A percentile compares a stretch with the other conserved stretches of the same genome.
These are phyloP conservation scores for Plagodis pulveraria DNA, from an alignment of 2,888 invertebrate genomes.

Conservation along the genomic window DNA sequence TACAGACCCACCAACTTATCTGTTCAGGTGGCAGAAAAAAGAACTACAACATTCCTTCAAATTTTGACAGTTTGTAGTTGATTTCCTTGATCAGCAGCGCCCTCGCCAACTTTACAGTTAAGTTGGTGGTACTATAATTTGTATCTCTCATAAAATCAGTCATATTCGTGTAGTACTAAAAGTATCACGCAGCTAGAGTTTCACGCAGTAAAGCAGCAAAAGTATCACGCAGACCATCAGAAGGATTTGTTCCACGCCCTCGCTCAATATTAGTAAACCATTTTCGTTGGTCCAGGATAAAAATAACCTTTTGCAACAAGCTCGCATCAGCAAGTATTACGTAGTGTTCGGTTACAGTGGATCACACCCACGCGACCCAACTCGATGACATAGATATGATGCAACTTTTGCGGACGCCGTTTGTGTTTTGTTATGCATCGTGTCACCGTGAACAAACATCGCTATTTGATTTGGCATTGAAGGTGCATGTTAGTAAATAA, in stretches of 20 bases:
- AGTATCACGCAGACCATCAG: neutral
- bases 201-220: too few species aligned
- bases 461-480: constrained; percentile 4
- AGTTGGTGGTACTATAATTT: too few species aligned
- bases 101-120: too few species aligned
- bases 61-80: too few species aligned
- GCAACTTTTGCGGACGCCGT: constrained; percentile 32
- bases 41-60: too few species aligned
- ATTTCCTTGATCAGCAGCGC: too few species aligned
- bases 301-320: constrained; percentile 14
- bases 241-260: neutral
- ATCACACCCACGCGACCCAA: constrained; percentile 17
- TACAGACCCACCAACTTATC: too few species aligned
- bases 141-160: too few species aligned
- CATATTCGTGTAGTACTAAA: too few species aligned
- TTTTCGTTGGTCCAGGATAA: constrained; percentile 4
- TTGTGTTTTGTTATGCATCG: constrained; percentile 9
- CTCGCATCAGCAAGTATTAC: constrained; percentile 15
- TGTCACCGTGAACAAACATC: constrained; percentile 1
- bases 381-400: constrained; percentile 34
- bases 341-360: constrained; percentile 21
- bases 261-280: neutral
- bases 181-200: neutral
- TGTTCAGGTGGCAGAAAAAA: too few species aligned
- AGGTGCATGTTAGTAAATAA: neutral